Conservation (phyloP, 2,888 invertebrate species). For the Lissonota sp. region DNA sequence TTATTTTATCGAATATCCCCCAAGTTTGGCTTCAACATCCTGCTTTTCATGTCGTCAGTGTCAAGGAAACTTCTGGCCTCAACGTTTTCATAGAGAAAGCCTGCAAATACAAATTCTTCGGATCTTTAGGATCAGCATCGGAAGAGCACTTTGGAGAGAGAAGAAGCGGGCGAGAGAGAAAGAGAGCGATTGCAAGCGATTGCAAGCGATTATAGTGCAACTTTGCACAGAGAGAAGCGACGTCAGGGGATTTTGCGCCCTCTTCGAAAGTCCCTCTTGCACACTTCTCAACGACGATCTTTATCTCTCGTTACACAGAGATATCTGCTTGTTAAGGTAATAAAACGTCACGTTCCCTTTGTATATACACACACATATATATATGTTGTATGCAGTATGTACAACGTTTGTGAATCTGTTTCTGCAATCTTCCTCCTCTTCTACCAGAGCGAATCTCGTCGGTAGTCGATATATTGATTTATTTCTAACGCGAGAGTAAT, state of each 20-base stretch:
- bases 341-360: conserved; percentile 62
- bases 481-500: conserved; percentile 20
- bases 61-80: no score
- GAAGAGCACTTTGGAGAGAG: neutral
- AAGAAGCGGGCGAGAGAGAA: no score
- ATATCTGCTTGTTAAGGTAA: conserved; percentile 65
- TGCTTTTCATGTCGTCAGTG: no score
- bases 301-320: conserved; percentile 63
- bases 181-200: conserved; percentile 55
- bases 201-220: conserved; percentile 52
- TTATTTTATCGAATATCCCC: neutral
- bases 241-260: conserved; percentile 58
- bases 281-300: conserved; percentile 63
- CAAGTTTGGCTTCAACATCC: no score
- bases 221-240: conserved; percentile 43
- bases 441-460: conserved; percentile 29
- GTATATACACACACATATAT: conserved; percentile 13
- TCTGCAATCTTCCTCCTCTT: conserved; percentile 43
- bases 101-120: conserved; percentile 10
- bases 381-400: conserved; percentile 25
- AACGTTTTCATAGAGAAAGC: neutral
- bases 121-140: conserved; percentile 19
- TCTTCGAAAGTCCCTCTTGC: conserved; percentile 55
- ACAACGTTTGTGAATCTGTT: conserved; percentile 50
- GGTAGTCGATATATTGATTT: conserved; percentile 58